phyloP scores from a whole-genome alignment of 2,797 vertebrate genomes.

The Bradypodion pumilum region DNA sequence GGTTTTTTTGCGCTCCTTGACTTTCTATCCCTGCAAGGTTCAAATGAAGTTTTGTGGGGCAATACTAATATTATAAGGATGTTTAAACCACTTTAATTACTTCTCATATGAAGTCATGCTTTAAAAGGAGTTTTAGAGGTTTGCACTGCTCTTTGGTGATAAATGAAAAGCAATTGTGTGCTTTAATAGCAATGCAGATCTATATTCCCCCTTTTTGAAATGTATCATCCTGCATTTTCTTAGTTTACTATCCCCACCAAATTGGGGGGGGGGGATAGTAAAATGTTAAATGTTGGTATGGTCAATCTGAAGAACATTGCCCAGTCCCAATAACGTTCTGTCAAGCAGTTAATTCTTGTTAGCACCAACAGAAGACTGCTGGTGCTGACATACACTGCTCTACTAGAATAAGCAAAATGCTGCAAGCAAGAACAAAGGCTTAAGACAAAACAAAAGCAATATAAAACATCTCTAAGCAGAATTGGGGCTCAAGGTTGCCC shows the following conservation, averaged over 20 bases:
- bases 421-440: background rate
- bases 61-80: background rate
- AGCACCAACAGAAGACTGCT: conserved; percentile 3
- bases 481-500: conserved; percentile 16
- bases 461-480: background rate
- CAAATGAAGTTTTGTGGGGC: conserved; percentile 17
- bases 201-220: conserved; percentile 48
- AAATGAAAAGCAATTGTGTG: conserved; percentile 22
- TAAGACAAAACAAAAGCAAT: background rate
- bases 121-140: conserved; percentile 41
- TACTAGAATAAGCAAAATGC: conserved; percentile 27
- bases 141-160: conserved; percentile 35
- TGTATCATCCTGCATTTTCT: conserved; percentile 1
- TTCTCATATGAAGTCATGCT: conserved; percentile 39
- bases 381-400: background rate
- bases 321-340: conserved; percentile 45
- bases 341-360: conserved; percentile 44
- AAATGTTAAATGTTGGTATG: conserved; percentile 16
- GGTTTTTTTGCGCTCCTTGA: conserved; percentile 27
- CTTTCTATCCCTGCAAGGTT: conserved; percentile 1
- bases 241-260: background rate
- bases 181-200: conserved; percentile 42
- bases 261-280: background rate
- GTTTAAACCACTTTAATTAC: conserved; percentile 33
- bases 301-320: conserved; percentile 47